Evolutionary conservation across 2,888 invertebrate genomes (phyloP), one percentile per base, ranked within the genome.

Genomic region (Malthinus seriepunctatus): DNA sequence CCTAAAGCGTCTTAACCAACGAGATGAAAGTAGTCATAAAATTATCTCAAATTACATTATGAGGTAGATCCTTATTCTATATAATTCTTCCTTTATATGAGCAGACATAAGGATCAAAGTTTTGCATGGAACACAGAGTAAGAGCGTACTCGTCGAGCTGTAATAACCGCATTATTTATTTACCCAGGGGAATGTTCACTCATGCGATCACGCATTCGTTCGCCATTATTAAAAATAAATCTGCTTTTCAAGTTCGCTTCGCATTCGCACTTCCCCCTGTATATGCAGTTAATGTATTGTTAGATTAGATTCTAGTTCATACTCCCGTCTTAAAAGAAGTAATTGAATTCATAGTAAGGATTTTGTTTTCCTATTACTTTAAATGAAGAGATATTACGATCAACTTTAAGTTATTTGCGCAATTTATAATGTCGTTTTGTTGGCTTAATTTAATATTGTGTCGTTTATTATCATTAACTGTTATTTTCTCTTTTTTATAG

Each of bases 81-180:
- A 45, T 60, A 42, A 61, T 47, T 50, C 38, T 51, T 58, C 51
- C 68, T 64, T 63, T 69, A 63, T 53, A 55, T 37, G 34, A 44
- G 46, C 14, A 47, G 62, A 51, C 54, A 60, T 57, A 69, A 65
- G 69, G 60, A 64, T 63, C 53, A 67, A 60, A 67, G 60, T 63
- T 49, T 64, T 48, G 50, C 50, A 45, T 32, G 46, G 53, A 56
- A 58, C 62, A 57, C 54, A 51, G 54, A 46, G 50, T 58, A 55
- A 39, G 51, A 57, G 58, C 62, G 62, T 72, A 73, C 68, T 72
- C 74, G 72, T 69, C 69, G 75, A 74, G 69, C 74, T 73, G 76
- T 76, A 75, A 76, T 77, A 77, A 78, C 73, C 75, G 74, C 75
- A 76, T 77, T 77, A 77, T 76, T 78, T 77, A 77, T 77, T 77